A percentile compares a stretch with the other conserved stretches of the same genome.
Evolutionary conservation across 2,888 invertebrate genomes (phyloP).

Genomic region (Lasioglossum leucozonium): DNA sequence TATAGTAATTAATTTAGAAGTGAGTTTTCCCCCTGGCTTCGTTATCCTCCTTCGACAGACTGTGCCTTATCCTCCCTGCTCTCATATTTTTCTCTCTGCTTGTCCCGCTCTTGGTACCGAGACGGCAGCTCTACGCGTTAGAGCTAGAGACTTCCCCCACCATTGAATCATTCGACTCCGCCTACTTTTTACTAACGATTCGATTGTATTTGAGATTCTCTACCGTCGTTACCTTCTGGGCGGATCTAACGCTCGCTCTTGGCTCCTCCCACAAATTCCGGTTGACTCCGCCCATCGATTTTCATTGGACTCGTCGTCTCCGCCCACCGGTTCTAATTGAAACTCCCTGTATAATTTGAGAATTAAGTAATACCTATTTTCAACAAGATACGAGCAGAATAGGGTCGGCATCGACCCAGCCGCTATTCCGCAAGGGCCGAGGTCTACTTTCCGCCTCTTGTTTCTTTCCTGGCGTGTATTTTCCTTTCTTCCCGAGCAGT

Average conservation of each 20-base stretch:
- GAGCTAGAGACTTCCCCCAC: not conserved
- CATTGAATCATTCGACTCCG: not conserved
- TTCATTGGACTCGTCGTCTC: not conserved
- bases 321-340: not conserved
- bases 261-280: not conserved
- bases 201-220: not conserved
- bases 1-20: slow-evolving; percentile 77
- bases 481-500: not conserved
- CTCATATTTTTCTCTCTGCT: not conserved
- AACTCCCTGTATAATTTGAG: not conserved
- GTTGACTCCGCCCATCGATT: not conserved
- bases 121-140: not conserved
- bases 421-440: not conserved
- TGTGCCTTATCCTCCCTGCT: not conserved
- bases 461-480: not conserved
- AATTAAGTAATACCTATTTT: not conserved
- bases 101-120: not conserved
- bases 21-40: slow-evolving; percentile 34
- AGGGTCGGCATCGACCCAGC: not conserved
- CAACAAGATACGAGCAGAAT: not conserved
- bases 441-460: not conserved
- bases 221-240: not conserved
- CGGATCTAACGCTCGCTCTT: not conserved
- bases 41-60: slow-evolving; percentile 3
- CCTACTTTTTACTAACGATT: not conserved